Evolutionary conservation across 2,888 invertebrate genomes (phyloP).

Genomic region (Rutpela maculata): DNA sequence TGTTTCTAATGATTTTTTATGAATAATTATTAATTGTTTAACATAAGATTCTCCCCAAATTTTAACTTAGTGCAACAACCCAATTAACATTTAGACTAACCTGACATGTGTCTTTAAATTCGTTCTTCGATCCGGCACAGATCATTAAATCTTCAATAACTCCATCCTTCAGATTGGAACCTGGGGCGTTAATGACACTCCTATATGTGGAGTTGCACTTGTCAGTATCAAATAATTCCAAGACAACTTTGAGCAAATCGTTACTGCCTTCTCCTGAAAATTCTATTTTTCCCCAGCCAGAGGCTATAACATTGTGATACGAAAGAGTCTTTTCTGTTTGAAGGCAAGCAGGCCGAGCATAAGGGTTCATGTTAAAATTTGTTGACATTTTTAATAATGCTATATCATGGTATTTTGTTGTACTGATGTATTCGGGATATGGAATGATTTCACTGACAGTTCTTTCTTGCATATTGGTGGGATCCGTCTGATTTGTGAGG

Average conservation of each 20-base stretch:
- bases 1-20: too few relatives aligned
- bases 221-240: not conserved
- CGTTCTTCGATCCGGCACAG: slow-evolving; percentile 75
- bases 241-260: slow-evolving; percentile 75
- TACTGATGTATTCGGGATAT: slow-evolving; percentile 71
- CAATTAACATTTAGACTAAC: slow-evolving; percentile 60
- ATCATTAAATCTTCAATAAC: slow-evolving; percentile 74
- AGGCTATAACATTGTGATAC: slow-evolving; percentile 68
- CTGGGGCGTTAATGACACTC: not conserved
- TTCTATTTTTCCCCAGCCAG: slow-evolving; percentile 75
- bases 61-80: too few relatives aligned
- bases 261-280: slow-evolving; percentile 66
- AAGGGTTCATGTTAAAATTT: slow-evolving; percentile 69
- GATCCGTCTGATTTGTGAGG: slow-evolving; percentile 22
- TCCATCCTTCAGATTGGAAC: slow-evolving; percentile 62
- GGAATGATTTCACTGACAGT: slow-evolving; percentile 62
- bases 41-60: too few relatives aligned
- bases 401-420: slow-evolving; percentile 76
- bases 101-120: slow-evolving; percentile 75
- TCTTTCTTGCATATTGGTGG: slow-evolving; percentile 10
- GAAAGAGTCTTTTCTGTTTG: slow-evolving; percentile 54
- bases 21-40: too few relatives aligned
- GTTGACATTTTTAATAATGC: slow-evolving; percentile 72
- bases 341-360: slow-evolving; percentile 75
- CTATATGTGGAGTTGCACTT: not conserved